Percentiles rank a stretch among this genome's conserved stretches.
Evolutionary conservation across 2,888 invertebrate species (phyloP).

Genomic region (Arctia plantaginis): DNA sequence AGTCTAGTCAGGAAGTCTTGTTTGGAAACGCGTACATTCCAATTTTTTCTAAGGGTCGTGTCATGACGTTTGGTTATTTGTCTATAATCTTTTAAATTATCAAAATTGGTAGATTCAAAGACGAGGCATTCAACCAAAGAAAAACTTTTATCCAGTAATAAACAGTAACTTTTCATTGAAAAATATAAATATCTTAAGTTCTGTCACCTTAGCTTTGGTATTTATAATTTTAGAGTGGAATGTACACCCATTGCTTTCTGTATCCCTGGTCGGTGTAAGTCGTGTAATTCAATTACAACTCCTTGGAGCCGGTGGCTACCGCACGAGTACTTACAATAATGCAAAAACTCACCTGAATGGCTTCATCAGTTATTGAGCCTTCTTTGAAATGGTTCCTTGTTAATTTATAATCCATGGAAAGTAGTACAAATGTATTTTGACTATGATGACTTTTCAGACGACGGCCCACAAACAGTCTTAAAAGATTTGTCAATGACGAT

Average conservation of each 20-base stretch:
- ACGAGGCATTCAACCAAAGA: too few species aligned
- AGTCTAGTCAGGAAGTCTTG: too few species aligned
- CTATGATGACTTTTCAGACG: background rate
- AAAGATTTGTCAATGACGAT: background rate
- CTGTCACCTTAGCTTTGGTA: background rate
- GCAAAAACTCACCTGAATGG: slow-evolving; percentile 70
- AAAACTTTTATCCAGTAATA: background rate
- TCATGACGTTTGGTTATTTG: too few species aligned
- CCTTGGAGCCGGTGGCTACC: slow-evolving; percentile 55
- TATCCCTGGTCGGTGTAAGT: slow-evolving; percentile 60
- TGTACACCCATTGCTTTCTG: slow-evolving; percentile 28
- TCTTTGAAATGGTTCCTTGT: slow-evolving; percentile 12
- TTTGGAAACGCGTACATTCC: too few species aligned
- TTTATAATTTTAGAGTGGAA: slow-evolving; percentile 19
- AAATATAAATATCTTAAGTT: background rate
- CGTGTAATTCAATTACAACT: slow-evolving; percentile 79
- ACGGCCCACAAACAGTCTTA: background rate
- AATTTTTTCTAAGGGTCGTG: too few species aligned
- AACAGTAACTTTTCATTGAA: background rate
- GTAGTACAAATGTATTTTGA: background rate
- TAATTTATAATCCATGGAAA: background rate
- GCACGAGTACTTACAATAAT: slow-evolving; percentile 60
- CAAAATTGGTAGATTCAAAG: too few species aligned
- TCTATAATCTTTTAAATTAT: too few species aligned
- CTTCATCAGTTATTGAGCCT: slow-evolving; percentile 66